phyloP scores from a whole-genome alignment of 2,888 invertebrate species.

The Odontothrips loti region DNA sequence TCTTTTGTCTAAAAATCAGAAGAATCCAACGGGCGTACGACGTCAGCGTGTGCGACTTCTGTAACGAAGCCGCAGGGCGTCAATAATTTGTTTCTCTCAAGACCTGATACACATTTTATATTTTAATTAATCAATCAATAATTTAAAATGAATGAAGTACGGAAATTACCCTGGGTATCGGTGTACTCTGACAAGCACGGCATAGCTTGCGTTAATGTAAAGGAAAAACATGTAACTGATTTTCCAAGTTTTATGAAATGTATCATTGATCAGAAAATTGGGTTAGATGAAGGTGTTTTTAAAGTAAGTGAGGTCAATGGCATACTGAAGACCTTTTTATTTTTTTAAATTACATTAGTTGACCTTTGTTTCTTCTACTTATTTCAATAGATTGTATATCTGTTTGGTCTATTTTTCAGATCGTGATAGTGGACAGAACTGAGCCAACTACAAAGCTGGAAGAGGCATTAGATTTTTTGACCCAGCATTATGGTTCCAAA shows the following conservation, averaged over 20 bases:
- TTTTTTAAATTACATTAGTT: background rate
- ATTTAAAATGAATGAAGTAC: background rate
- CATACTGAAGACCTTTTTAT: background rate
- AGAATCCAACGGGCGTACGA: no score
- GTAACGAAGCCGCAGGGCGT: no score
- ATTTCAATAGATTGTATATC: background rate
- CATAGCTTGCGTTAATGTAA: background rate
- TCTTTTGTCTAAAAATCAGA: no score
- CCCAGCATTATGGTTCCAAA: no score
- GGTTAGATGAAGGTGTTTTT: background rate
- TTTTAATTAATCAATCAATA: background rate
- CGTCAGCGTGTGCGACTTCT: no score
- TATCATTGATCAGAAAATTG: background rate
- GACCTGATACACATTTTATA: background rate
- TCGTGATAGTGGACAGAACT: no score
- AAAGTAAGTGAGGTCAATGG: background rate
- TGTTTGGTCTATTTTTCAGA: no score
- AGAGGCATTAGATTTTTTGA: no score
- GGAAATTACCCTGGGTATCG: background rate
- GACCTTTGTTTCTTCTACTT: background rate
- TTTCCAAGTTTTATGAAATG: background rate
- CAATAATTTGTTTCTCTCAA: no score
- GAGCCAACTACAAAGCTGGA: no score
- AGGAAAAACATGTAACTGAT: background rate
- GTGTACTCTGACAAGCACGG: background rate